These are phyloP conservation scores for Anodontia alba DNA, from an alignment of 2,888 invertebrate species.

Conservation along the genomic window DNA sequence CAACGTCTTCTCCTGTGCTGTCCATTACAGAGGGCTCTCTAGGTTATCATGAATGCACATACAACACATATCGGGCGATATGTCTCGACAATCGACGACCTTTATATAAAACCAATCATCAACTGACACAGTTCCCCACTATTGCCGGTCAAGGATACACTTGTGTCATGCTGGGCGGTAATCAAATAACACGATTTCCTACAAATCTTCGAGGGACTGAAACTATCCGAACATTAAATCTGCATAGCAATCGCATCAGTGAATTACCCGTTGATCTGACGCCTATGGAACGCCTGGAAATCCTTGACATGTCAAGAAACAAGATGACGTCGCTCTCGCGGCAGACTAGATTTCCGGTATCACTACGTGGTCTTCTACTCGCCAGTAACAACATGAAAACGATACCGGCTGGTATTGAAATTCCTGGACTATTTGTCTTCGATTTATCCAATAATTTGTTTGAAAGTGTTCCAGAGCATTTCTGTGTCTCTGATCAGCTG, in stretches of 20 bases:
- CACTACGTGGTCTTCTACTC: slow-evolving; percentile 46
- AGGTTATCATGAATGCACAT: slow-evolving; percentile 47
- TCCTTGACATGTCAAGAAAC: slow-evolving; percentile 49
- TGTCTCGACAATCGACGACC: slow-evolving; percentile 9
- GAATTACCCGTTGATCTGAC: slow-evolving; percentile 41
- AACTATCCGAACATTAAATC: slow-evolving; percentile 37
- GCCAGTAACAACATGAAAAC: slow-evolving; percentile 39
- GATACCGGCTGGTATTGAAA: slow-evolving; percentile 35
- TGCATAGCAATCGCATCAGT: slow-evolving; percentile 34
- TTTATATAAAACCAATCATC: not conserved
- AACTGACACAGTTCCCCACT: slow-evolving; percentile 35
- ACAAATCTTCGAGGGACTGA: slow-evolving; percentile 17
- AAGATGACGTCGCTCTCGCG: slow-evolving; percentile 27
- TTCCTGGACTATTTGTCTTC: slow-evolving; percentile 53
- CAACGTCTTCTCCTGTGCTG: no score
- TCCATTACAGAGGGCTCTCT: no score
- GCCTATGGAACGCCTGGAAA: slow-evolving; percentile 33
- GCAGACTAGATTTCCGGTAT: slow-evolving; percentile 42
- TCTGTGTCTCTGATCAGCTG: slow-evolving; percentile 54
- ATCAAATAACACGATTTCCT: slow-evolving; percentile 46
- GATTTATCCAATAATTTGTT: slow-evolving; percentile 52
- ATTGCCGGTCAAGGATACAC: slow-evolving; percentile 10
- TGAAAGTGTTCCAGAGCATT: slow-evolving; percentile 37
- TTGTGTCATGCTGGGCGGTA: slow-evolving; percentile 35
- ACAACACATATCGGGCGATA: slow-evolving; percentile 40